Conservation (phyloP, 1,140 invertebrate genomes). For the Mycetomoellerius zeteki region DNA sequence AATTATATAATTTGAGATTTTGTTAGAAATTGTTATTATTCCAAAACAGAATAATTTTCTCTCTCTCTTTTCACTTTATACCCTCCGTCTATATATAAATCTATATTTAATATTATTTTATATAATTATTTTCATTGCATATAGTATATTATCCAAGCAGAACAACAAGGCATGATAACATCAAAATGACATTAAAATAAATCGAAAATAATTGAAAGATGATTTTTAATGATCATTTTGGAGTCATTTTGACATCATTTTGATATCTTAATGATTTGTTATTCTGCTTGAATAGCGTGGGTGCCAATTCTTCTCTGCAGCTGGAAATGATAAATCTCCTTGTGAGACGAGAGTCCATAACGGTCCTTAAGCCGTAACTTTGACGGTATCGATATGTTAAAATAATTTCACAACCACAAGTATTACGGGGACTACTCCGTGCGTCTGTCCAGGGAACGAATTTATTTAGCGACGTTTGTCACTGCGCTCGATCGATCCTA, state of each 20-base stretch:
- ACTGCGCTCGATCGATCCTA: conserved; percentile 70
- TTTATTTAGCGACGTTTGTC: conserved; percentile 76
- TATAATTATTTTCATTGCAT: not conserved
- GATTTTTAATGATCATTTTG: too few species aligned
- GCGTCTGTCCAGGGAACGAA: conserved; percentile 50
- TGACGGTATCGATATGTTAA: conserved; percentile 45
- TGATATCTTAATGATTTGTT: too few species aligned
- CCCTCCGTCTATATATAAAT: not conserved
- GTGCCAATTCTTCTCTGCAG: not conserved
- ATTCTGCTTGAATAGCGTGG: too few species aligned
- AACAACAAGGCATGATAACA: too few species aligned
- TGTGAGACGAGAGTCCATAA: not conserved
- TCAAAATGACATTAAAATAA: too few species aligned
- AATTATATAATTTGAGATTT: not conserved
- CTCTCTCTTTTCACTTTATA: not conserved
- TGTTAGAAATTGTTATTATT: not conserved
- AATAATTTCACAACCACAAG: conserved; percentile 58
- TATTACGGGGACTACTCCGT: not conserved
- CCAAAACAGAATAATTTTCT: not conserved
- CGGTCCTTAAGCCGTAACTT: not conserved
- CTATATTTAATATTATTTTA: not conserved
- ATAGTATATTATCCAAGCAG: not conserved
- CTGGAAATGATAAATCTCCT: not conserved
- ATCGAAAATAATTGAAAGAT: too few species aligned
- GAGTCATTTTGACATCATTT: too few species aligned